A percentile compares a stretch with the other conserved stretches of the same genome.
Evolutionary conservation across 2,113 vertebrate species (phyloP).

Genomic region (Oenanthe oenanthe): DNA sequence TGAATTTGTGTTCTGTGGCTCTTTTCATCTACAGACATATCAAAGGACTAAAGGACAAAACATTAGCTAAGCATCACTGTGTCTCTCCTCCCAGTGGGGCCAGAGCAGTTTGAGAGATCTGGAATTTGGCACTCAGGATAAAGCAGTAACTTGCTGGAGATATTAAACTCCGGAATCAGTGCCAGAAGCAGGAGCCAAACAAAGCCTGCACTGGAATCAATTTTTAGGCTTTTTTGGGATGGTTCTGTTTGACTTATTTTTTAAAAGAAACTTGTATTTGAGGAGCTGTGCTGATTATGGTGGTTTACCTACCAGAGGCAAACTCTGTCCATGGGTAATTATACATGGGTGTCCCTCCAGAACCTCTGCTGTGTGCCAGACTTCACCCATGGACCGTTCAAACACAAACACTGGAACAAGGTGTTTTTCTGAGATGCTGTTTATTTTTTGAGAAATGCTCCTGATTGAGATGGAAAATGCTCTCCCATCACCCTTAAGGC

Average conservation of each 20-base stretch:
- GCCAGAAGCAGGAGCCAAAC: slow-evolving; percentile 53
- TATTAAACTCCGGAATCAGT: not conserved
- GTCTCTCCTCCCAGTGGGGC: not conserved
- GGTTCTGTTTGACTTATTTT: slow-evolving; percentile 52
- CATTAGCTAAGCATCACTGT: not conserved
- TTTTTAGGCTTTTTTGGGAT: slow-evolving; percentile 63
- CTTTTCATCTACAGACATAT: not conserved
- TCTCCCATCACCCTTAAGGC: slow-evolving; percentile 47
- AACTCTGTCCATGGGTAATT: not conserved
- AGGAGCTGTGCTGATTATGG: slow-evolving; percentile 32
- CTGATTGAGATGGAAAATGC: slow-evolving; percentile 57
- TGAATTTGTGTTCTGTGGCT: not conserved
- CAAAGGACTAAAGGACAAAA: not conserved
- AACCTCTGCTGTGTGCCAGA: not conserved
- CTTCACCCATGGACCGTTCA: not conserved
- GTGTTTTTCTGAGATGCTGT: not conserved
- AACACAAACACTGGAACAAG: slow-evolving; percentile 6
- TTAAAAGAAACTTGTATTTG: slow-evolving; percentile 49
- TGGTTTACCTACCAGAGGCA: not conserved
- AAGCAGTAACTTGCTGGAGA: not conserved
- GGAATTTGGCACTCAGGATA: not conserved
- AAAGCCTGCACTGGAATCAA: slow-evolving; percentile 49
- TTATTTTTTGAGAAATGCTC: slow-evolving; percentile 51
- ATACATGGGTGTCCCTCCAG: not conserved
- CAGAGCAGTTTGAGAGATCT: not conserved